phyloP scores from a whole-genome alignment of 2,888 invertebrate genomes.

The Caradrina clavipalpis region DNA sequence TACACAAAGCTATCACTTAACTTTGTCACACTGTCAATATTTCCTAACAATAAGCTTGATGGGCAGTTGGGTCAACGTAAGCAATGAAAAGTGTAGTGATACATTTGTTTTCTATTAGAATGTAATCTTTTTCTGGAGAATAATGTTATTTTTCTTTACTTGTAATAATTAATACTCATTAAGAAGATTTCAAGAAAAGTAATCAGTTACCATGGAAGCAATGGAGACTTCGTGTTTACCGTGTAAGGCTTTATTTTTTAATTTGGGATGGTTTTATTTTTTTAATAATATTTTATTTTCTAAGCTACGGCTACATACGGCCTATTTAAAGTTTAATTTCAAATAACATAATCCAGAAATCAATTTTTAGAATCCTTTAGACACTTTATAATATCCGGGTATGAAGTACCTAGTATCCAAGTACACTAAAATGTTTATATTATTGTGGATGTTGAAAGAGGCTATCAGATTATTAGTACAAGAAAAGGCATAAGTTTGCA shows the following conservation, averaged over 20 bases:
- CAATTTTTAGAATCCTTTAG: too few species aligned
- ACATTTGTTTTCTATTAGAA: conserved; percentile 44
- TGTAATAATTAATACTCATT: conserved; percentile 10
- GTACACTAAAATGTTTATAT: neutral
- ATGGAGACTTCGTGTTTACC: conserved; percentile 71
- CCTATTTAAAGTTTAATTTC: neutral
- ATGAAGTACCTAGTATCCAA: neutral
- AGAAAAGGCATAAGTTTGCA: too few species aligned
- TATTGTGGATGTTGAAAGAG: neutral
- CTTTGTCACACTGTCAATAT: conserved; percentile 78
- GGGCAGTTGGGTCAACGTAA: conserved; percentile 63
- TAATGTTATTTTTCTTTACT: conserved; percentile 13
- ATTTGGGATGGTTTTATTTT: conserved; percentile 3
- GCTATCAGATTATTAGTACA: too few species aligned
- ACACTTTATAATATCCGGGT: neutral
- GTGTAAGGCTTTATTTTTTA: conserved; percentile 71
- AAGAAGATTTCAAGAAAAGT: conserved; percentile 49
- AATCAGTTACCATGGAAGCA: conserved; percentile 69
- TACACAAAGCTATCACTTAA: conserved; percentile 65
- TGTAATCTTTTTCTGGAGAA: conserved; percentile 27
- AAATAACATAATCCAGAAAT: neutral
- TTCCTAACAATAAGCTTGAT: conserved; percentile 72
- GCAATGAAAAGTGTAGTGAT: conserved; percentile 61
- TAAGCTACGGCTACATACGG: neutral
- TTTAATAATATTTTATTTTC: neutral